Evolutionary conservation across 2,113 vertebrate genomes (phyloP).

Genomic region (Pterocles gutturalis): DNA sequence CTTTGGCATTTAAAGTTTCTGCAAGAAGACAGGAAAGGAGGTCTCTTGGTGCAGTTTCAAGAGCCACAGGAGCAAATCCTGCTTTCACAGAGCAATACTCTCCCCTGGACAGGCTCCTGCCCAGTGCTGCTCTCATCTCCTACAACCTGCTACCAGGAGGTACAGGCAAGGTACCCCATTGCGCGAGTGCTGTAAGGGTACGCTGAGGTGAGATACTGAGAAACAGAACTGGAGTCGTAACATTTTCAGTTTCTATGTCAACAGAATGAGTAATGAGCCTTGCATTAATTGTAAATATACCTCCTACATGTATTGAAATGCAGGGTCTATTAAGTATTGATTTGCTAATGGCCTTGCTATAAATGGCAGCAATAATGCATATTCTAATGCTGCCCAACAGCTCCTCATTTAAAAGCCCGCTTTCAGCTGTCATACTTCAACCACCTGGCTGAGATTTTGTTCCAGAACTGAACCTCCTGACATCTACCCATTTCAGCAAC

Average conservation of each 20-base stretch:
- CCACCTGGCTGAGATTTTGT: background rate
- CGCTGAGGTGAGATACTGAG: background rate
- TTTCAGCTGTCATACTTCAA: background rate
- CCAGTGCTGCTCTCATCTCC: background rate
- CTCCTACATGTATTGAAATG: background rate
- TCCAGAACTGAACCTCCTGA: conserved; percentile 13
- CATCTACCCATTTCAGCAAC: background rate
- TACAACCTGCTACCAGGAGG: background rate
- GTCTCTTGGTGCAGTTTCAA: background rate
- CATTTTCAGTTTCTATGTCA: background rate
- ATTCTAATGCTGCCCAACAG: background rate
- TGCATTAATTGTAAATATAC: background rate
- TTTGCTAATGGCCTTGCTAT: background rate
- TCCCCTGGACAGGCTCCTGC: background rate
- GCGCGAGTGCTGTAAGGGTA: background rate
- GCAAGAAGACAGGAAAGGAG: background rate
- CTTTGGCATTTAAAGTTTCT: background rate
- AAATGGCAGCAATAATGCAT: background rate
- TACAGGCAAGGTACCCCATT: background rate
- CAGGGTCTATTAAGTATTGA: background rate
- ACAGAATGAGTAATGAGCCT: background rate
- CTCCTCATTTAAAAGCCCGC: background rate
- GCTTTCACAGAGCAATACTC: background rate
- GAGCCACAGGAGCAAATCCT: background rate
- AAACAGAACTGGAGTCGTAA: background rate